phyloP scores from a whole-genome alignment of 2,113 vertebrate species.

The Semicossyphus pulcher region DNA sequence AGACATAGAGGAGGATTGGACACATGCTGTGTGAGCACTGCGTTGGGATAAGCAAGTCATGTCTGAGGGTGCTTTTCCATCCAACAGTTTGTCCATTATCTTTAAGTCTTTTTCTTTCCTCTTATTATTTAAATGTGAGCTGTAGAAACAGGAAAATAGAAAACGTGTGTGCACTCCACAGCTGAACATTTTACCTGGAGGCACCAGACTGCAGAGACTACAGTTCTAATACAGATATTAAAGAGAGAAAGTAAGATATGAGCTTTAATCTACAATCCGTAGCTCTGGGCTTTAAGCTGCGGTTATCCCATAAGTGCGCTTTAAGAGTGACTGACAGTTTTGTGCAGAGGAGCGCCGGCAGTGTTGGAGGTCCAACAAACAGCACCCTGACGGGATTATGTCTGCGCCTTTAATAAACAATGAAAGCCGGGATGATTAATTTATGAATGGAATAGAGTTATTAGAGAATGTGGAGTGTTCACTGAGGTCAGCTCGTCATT shows the following conservation, averaged over 20 bases:
- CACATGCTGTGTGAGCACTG: constrained; percentile 40
- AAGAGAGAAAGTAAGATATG: constrained; percentile 11
- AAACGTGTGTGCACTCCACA: constrained; percentile 3
- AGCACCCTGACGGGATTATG: constrained; percentile 38
- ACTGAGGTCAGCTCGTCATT: constrained; percentile 56
- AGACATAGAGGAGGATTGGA: constrained; percentile 22
- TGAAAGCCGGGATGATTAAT: constrained; percentile 56
- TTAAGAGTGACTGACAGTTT: constrained; percentile 34
- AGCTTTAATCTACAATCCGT: constrained; percentile 21
- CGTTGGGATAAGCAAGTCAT: constrained; percentile 26
- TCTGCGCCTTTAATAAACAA: constrained; percentile 62
- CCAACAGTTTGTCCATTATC: constrained; percentile 15
- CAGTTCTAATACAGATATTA: constrained; percentile 23
- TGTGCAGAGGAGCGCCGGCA: neutral
- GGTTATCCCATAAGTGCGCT: constrained; percentile 18
- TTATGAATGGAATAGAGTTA: constrained; percentile 60
- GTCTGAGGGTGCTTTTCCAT: neutral
- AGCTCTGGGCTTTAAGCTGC: constrained; percentile 20
- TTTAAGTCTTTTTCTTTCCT: neutral
- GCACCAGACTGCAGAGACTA: constrained; percentile 4
- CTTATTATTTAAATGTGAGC: neutral
- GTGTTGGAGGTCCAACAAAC: constrained; percentile 23
- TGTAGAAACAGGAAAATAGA: constrained; percentile 3
- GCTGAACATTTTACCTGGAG: constrained; percentile 30
- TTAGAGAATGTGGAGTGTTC: constrained; percentile 52